Conservation (phyloP, 2,113 vertebrate genomes). For the Cyprinodon brontotheroides region DNA sequence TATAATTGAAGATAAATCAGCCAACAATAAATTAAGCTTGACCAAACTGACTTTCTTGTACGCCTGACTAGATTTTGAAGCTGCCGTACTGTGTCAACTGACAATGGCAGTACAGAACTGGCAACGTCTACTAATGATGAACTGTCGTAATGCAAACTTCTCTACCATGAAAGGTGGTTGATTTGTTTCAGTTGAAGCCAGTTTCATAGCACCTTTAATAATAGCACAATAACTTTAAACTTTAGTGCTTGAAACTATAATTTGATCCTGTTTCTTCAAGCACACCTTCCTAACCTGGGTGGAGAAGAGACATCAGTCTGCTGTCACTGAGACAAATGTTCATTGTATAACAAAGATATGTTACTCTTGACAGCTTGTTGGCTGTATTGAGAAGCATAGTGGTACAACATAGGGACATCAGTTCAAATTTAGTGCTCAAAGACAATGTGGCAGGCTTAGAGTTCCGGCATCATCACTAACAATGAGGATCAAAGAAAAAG, state of each 20-base stretch:
- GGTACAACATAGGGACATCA: not conserved
- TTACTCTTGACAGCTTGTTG: slow-evolving; percentile 45
- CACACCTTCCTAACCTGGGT: slow-evolving; percentile 27
- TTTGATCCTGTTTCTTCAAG: slow-evolving; percentile 49
- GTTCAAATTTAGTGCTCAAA: slow-evolving; percentile 26
- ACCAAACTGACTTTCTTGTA: not conserved
- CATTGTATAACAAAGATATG: slow-evolving; percentile 42
- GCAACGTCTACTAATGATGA: slow-evolving; percentile 2
- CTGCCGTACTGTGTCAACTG: too few species aligned
- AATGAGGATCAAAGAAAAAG: not conserved
- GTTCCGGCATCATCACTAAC: slow-evolving; percentile 1
- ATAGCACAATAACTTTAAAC: slow-evolving; percentile 34
- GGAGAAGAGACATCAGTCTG: slow-evolving; percentile 30
- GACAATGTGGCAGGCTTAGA: slow-evolving; percentile 14
- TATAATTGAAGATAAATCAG: not conserved
- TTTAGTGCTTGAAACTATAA: slow-evolving; percentile 31
- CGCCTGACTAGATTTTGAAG: not conserved
- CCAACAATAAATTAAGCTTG: not conserved
- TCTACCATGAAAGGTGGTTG: slow-evolving; percentile 3
- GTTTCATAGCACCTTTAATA: slow-evolving; percentile 6
- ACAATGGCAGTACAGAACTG: slow-evolving; percentile 10
- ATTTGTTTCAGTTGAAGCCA: slow-evolving; percentile 15
- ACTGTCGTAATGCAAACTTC: slow-evolving; percentile 9
- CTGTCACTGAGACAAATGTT: slow-evolving; percentile 48
- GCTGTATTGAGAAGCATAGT: slow-evolving; percentile 37